Evolutionary conservation across 1,140 invertebrate genomes (phyloP).

Genomic region (Acromyrmex echinatior): DNA sequence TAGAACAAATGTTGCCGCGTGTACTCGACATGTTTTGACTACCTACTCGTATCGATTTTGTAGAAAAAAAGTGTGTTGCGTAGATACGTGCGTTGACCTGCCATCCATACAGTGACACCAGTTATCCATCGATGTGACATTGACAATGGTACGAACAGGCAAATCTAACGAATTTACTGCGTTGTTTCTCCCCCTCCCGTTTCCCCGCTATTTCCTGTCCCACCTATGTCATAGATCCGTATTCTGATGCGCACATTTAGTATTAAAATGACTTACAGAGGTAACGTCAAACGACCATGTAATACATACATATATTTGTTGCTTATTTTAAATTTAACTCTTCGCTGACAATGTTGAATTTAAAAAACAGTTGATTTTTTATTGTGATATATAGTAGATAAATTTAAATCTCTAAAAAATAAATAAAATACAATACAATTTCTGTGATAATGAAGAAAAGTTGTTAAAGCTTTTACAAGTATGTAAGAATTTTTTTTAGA

Average conservation of each 20-base stretch:
- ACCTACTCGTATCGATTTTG: constrained; percentile 31
- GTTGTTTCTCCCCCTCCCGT: not conserved
- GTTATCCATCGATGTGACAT: constrained; percentile 63
- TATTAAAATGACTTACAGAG: constrained; percentile 11
- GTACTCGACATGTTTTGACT: not conserved
- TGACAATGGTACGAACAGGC: constrained; percentile 70
- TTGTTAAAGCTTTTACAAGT: too few relatives aligned
- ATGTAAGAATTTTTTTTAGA: too few relatives aligned
- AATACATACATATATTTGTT: not conserved
- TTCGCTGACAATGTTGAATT: too few relatives aligned
- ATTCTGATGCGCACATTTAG: not conserved
- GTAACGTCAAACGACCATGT: not conserved
- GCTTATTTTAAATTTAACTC: not conserved
- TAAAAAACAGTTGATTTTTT: too few relatives aligned
- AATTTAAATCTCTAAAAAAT: too few relatives aligned
- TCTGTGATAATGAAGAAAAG: too few relatives aligned
- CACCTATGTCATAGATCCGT: constrained; percentile 43
- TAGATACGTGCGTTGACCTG: constrained; percentile 66
- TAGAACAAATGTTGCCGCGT: not conserved
- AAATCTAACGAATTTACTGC: constrained; percentile 48
- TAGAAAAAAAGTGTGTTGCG: not conserved
- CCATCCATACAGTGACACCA: constrained; percentile 31
- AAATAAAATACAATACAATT: too few relatives aligned
- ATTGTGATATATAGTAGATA: too few relatives aligned
- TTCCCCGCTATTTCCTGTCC: constrained; percentile 62